A percentile compares a stretch with the other conserved stretches of the same genome.
These are phyloP conservation scores for Drosophila monieri DNA, from an alignment of 2,888 invertebrate species.

Conservation along the genomic window DNA sequence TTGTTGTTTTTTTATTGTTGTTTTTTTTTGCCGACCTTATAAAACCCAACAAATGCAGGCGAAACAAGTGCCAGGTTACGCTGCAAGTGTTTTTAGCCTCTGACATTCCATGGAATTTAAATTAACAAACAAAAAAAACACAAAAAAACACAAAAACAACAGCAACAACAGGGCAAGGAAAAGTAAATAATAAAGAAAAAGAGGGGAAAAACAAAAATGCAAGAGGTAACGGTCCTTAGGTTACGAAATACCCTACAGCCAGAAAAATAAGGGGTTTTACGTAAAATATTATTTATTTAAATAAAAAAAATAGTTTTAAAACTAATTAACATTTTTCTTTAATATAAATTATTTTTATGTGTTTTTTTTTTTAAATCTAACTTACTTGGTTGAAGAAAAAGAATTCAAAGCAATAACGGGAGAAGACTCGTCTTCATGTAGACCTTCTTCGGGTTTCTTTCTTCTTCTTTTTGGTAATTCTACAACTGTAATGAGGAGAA, in stretches of 20 bases:
- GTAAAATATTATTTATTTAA: neutral
- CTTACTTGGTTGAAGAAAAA: neutral
- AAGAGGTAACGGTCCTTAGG: conserved; percentile 1
- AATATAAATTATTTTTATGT: no score
- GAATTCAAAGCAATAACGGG: neutral
- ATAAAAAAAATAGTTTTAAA: neutral
- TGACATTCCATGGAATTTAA: conserved; percentile 59
- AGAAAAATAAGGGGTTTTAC: neutral
- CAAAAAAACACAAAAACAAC: conserved; percentile 11
- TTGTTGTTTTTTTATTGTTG: neutral
- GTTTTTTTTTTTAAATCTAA: neutral
- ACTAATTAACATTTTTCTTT: neutral
- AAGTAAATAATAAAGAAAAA: conserved; percentile 9
- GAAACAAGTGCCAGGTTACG: conserved; percentile 51
- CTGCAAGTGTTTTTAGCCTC: conserved; percentile 47
- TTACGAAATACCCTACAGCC: conserved; percentile 7
- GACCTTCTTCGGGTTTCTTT: conserved; percentile 7
- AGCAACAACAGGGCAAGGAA: neutral
- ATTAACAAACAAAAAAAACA: conserved; percentile 49
- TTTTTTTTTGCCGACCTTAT: neutral
- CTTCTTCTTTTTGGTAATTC: neutral
- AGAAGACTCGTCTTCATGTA: conserved; percentile 9
- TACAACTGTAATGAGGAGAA: conserved; percentile 10
- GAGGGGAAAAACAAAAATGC: neutral
- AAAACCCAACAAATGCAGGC: conserved; percentile 34